Base-by-base conservation (phyloP, 2,888 invertebrate species). In the Mythimna pallens region DNA sequence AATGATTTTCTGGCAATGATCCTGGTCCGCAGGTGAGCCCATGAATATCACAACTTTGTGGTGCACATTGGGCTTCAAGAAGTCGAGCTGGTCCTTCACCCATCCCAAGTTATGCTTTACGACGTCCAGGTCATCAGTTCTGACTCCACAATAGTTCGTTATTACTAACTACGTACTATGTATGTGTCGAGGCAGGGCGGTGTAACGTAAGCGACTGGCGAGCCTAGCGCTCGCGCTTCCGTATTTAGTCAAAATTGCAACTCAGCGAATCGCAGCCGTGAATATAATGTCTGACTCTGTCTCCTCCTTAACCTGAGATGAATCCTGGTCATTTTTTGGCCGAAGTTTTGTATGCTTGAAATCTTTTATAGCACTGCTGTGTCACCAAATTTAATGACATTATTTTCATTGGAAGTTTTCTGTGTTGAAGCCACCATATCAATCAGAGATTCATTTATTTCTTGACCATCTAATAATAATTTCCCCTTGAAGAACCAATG, bases 401-500 rank as follows among this genome's bases (percentile, higher is more conserved):
- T 99, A 93, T 99, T 99, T 25, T 97, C 94, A 95, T 99, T 99
- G 12, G 98, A 98, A 83, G 97, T 94, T 8, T 97, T 95, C 91
- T 99, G 99, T 0, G 99, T 99, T 59, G 98, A 97, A 89, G 98
- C 98, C 64, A 99, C 99, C 98, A 99, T 98, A 89, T 98, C 98
- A 87, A 99, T 98, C 17, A 99, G 96, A 0, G 99, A 98, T 89
- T 98, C 97, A n/a, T 97, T 96, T 82, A 98, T 95, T 89, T 98
- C 97, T 85, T 97, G 94, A 0, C 98, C 99, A 95, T 99, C 98
- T 64, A 99, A 96, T 65, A 98, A 93, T 96, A 99, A 97, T 89
- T 97, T 97, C 0, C 99, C 96, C 95, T 98, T 98, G 94, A 99
- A 99, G 96, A 99, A 99, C 99, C 99, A 99, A 96, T 99, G 99